A percentile compares a stretch with the other conserved stretches of the same genome.
Evolutionary conservation across 2,797 vertebrate species (phyloP).

Genomic region (Tapera naevia): DNA sequence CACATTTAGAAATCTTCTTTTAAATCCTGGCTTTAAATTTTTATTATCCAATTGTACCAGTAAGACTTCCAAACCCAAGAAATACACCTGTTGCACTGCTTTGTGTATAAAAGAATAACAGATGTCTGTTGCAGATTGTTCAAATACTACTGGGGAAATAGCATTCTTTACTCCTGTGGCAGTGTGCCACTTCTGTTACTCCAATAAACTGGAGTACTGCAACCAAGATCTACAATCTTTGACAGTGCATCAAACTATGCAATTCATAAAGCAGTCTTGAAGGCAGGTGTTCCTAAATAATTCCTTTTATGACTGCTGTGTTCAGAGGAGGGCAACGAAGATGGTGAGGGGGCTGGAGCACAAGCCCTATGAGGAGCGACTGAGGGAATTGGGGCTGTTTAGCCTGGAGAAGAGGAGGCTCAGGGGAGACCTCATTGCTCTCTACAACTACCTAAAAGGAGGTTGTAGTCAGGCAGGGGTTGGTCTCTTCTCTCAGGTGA

Average conservation of each 20-base stretch:
- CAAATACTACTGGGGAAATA: constrained; percentile 35
- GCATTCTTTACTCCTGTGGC: constrained; percentile 30
- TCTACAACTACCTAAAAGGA: too few species aligned
- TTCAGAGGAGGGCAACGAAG: too few species aligned
- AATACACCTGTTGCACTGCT: constrained; percentile 2
- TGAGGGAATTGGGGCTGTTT: too few species aligned
- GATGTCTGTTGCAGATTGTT: constrained; percentile 30
- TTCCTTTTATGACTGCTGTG: neutral
- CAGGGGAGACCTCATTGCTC: too few species aligned
- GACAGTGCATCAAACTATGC: neutral
- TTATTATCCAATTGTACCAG: neutral
- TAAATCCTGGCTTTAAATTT: neutral
- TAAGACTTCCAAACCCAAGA: neutral
- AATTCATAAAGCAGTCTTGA: neutral
- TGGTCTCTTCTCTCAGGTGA: too few species aligned
- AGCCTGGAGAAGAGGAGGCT: too few species aligned
- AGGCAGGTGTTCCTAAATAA: neutral
- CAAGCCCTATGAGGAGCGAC: too few species aligned
- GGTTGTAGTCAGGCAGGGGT: too few species aligned
- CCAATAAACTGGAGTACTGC: neutral
- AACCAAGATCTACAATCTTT: constrained; percentile 4
- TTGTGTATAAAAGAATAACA: constrained; percentile 24
- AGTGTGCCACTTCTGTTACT: constrained; percentile 30
- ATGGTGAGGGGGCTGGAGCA: too few species aligned
- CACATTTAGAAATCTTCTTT: neutral